phyloP scores from a whole-genome alignment of 1,140 invertebrate species.

The Zaprionus africanus region DNA sequence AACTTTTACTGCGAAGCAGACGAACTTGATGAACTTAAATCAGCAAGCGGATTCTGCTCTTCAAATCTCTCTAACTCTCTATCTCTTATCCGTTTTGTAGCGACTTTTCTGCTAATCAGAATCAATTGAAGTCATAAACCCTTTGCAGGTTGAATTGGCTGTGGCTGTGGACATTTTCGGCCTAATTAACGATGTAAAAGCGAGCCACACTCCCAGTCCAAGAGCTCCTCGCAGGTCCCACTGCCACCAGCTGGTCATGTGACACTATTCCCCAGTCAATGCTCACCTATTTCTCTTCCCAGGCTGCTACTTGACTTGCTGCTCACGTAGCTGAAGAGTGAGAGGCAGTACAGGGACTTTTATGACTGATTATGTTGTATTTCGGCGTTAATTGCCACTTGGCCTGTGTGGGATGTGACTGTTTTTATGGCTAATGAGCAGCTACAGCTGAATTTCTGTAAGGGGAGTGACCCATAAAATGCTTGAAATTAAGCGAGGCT shows the following conservation, averaged over 20 bases:
- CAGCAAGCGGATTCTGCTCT: not conserved
- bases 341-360: constrained; percentile 35
- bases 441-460: constrained; percentile 52
- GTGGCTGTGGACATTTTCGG: constrained; percentile 35
- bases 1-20: constrained; percentile 22
- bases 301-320: constrained; percentile 51
- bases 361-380: constrained; percentile 79
- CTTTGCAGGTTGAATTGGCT: constrained; percentile 10
- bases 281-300: not conserved
- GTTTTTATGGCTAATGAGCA: constrained; percentile 79
- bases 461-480: constrained; percentile 63
- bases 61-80: not conserved
- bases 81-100: not conserved
- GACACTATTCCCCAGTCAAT: constrained; percentile 52
- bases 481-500: constrained; percentile 41
- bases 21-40: not conserved
- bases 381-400: constrained; percentile 78
- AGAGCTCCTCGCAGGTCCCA: not conserved
- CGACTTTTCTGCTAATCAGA: constrained; percentile 54
- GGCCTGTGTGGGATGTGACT: constrained; percentile 64
- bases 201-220: constrained; percentile 33
- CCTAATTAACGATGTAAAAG: constrained; percentile 76
- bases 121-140: constrained; percentile 39
- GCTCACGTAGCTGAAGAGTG: constrained; percentile 56
- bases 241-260: constrained; percentile 56